Evolutionary conservation across 2,888 invertebrate species (phyloP).

Genomic region (Cheilosia impressa): DNA sequence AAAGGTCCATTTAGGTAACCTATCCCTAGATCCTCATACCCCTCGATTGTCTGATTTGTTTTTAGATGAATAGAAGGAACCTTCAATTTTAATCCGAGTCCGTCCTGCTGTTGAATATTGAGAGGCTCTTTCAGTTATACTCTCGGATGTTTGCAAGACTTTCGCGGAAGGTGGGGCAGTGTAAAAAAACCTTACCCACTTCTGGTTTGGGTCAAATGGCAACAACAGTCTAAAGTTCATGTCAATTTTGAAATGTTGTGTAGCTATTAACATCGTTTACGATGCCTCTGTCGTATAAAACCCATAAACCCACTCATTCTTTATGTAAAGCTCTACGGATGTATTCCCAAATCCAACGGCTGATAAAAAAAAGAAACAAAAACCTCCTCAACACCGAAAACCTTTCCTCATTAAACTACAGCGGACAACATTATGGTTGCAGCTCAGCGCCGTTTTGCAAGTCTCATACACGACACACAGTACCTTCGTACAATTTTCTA

Average conservation of each 20-base stretch:
- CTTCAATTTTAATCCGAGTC: no score
- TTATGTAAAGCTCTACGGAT: neutral
- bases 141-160: no score
- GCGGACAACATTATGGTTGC: conserved; percentile 4
- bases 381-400: neutral
- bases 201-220: neutral
- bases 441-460: neutral
- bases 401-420: conserved; percentile 16
- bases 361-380: conserved; percentile 1
- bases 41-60: no score
- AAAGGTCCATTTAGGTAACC: no score
- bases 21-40: no score
- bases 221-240: neutral
- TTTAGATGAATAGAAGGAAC: no score
- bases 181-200: no score
- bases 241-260: neutral
- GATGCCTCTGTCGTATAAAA: neutral
- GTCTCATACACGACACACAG: neutral
- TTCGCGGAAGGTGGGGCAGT: no score
- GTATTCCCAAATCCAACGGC: neutral
- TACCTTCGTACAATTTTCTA: conserved; percentile 49
- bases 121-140: no score
- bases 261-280: conserved; percentile 1
- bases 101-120: no score
- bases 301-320: conserved; percentile 7